Base-by-base conservation (phyloP, 2,113 vertebrate species). In the Etia nguti region DNA sequence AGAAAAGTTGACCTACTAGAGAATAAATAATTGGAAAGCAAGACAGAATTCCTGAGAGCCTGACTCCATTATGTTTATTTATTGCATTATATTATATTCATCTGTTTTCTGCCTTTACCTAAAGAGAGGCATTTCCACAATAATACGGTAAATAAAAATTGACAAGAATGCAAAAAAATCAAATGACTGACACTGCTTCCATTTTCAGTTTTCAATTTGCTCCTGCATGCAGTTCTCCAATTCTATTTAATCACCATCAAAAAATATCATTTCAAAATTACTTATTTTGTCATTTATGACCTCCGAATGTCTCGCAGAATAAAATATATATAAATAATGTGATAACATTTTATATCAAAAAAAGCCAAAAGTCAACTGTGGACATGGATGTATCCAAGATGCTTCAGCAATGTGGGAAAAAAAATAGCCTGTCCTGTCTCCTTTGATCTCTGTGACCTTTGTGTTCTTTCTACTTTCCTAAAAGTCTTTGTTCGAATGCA, bases 21-120 rank as follows among this genome's bases (percentile, higher is more conserved):
- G 43, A 75, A 75, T 75, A 75, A 50, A 75, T 75, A 75, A 50
- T 75, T 75, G 41, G 43, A 75, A 50, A 50, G 43, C 9, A 48
- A 75, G 70, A 29, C 70, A 75, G 24, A 8, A 75, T 75, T 75
- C 43, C 70, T 31, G 18, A 75, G 70, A 75, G 43, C 16, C 43
- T 29, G 24, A 75, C 9, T 75, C 15, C 70, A 75, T 31, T 75
- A 31, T 31, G 22, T 70, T 26, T 41, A 68, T 41, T 68, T 41
- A 41, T 68, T 41, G 62, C 1, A 68, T 68, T 68, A 68, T 68
- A 41, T 68, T 68, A 68, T 24, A 73, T 73, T 48, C 29, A 48
- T 29, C 48, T 48, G 41, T 48, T 29, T 54, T 75, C 22, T 75
- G 4, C 22, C 22, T 75, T 29, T 48, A 75, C 41, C 20, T 29